Evolutionary conservation across 2,797 vertebrate species (phyloP).

Genomic region (Siniperca undulata): DNA sequence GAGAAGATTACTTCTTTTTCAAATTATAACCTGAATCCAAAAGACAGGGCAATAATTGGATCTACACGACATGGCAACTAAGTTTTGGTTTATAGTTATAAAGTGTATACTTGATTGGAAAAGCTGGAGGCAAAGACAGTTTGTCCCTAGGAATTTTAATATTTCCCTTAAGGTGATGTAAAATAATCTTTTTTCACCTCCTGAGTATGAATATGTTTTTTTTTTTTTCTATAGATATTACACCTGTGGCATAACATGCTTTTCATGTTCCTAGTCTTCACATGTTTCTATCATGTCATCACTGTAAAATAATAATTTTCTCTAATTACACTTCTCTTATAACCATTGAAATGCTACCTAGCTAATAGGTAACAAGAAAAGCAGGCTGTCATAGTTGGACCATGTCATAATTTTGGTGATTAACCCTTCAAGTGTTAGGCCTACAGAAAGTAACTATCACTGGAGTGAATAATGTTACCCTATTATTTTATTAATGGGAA

Average conservation of each 20-base stretch:
- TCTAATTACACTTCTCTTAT: not conserved
- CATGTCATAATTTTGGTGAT: not conserved
- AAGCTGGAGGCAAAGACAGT: not conserved
- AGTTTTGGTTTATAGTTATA: not conserved
- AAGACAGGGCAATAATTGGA: not conserved
- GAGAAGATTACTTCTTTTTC: not conserved
- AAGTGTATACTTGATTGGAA: constrained; percentile 7
- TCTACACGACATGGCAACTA: not conserved
- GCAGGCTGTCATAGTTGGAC: not conserved
- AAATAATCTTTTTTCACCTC: not conserved
- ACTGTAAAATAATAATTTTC: not conserved
- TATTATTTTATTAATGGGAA: not conserved
- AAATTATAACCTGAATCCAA: not conserved
- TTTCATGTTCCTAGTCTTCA: not conserved
- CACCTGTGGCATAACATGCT: not conserved
- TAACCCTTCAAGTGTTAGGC: not conserved
- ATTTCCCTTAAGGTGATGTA: not conserved
- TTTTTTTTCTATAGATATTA: not conserved
- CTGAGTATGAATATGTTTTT: not conserved
- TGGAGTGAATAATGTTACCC: not conserved
- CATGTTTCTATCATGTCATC: not conserved
- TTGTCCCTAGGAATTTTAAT: not conserved
- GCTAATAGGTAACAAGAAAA: not conserved
- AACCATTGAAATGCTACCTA: not conserved
- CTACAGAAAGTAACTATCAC: not conserved